phyloP scores from a whole-genome alignment of 2,888 invertebrate genomes.

The Drosophila lutescens region DNA sequence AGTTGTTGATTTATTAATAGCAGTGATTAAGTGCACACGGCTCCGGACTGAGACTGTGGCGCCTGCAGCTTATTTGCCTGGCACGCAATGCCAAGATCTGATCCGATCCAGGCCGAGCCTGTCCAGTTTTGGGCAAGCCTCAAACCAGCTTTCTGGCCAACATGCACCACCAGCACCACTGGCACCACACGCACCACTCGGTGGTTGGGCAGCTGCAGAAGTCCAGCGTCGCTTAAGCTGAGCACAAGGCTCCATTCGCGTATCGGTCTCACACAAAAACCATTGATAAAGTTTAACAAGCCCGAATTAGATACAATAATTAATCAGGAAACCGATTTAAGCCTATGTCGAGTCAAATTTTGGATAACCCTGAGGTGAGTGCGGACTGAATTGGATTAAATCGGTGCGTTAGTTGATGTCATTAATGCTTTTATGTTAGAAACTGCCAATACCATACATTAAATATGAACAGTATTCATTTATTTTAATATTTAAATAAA shows the following conservation, averaged over 20 bases:
- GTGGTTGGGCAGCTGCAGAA: slow-evolving; percentile 57
- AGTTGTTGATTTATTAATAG: slow-evolving; percentile 68
- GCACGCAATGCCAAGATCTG: slow-evolving; percentile 59
- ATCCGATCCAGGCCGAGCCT: slow-evolving; percentile 46
- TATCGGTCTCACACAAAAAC: slow-evolving; percentile 12
- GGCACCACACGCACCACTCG: slow-evolving; percentile 34
- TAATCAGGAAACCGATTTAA: slow-evolving; percentile 29
- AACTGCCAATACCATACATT: too few relatives aligned
- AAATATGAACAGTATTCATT: too few relatives aligned
- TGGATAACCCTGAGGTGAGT: slow-evolving; percentile 25
- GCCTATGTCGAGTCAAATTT: slow-evolving; percentile 17
- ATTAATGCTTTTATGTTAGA: background rate
- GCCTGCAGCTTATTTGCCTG: slow-evolving; percentile 67
- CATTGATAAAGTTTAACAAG: slow-evolving; percentile 22
- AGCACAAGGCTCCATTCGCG: slow-evolving; percentile 58
- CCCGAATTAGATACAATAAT: slow-evolving; percentile 31
- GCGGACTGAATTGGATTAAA: slow-evolving; percentile 1
- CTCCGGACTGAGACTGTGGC: slow-evolving; percentile 36
- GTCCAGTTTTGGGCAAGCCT: slow-evolving; percentile 52
- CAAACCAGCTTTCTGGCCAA: slow-evolving; percentile 66
- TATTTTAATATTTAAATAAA: too few relatives aligned
- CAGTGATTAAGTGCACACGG: slow-evolving; percentile 43
- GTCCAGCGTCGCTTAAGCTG: slow-evolving; percentile 69
- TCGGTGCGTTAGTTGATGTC: background rate
- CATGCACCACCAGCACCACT: slow-evolving; percentile 35